phyloP scores from a whole-genome alignment of 2,888 invertebrate genomes.

The Creontiades dilutus region DNA sequence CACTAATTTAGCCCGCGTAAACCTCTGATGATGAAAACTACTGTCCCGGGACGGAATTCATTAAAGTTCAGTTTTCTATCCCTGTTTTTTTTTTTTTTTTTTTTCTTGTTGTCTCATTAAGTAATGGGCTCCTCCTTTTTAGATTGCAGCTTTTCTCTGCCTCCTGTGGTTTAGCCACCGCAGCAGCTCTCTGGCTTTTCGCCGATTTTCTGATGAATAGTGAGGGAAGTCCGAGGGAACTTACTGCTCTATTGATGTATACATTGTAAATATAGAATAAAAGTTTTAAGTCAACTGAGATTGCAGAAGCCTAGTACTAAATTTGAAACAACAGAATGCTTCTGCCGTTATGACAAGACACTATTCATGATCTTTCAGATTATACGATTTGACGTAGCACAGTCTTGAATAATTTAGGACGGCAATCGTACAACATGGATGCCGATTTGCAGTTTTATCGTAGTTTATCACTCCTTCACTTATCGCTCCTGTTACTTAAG shows the following conservation, averaged over 20 bases:
- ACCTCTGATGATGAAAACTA: constrained; percentile 38
- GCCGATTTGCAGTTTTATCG: too few species aligned
- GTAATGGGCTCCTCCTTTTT: constrained; percentile 46
- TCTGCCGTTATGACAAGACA: too few species aligned
- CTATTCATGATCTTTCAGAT: too few species aligned
- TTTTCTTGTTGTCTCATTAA: constrained; percentile 28
- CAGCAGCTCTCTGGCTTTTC: constrained; percentile 9
- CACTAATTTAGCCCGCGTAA: constrained; percentile 45
- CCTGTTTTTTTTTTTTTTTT: background rate
- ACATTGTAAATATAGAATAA: too few species aligned
- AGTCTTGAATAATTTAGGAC: too few species aligned
- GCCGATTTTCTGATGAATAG: constrained; percentile 33
- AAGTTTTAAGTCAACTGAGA: too few species aligned
- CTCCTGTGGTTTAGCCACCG: background rate
- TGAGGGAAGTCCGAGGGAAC: background rate
- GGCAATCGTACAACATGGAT: too few species aligned
- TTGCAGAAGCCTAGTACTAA: too few species aligned
- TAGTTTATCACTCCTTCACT: too few species aligned
- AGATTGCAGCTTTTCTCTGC: constrained; percentile 51
- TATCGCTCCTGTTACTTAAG: too few species aligned
- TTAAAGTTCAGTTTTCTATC: constrained; percentile 46
- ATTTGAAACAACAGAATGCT: too few species aligned
- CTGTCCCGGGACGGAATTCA: constrained; percentile 40
- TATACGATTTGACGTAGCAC: too few species aligned
- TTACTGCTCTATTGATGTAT: background rate